Base-by-base conservation (phyloP, 2,888 invertebrate genomes). In the Drosophila kambysellisi region DNA sequence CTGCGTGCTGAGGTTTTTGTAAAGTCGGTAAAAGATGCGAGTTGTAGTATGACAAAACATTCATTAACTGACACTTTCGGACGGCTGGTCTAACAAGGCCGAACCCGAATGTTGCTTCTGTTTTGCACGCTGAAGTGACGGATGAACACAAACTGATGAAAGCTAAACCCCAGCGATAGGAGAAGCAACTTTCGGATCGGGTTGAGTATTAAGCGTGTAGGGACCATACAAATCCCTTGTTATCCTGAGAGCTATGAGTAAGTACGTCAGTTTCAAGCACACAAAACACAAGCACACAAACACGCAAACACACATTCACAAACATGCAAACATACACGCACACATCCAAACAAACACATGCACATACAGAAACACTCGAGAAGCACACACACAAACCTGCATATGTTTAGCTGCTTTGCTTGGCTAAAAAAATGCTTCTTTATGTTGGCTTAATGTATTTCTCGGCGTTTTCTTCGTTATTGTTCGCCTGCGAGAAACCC, bases 391-490 rank as follows among this genome's bases (percentile, higher is more conserved):
- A 50, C 51, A 65, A 46, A 43, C 79, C 65, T 75, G 75, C 75
- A 74, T 74, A 68, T 72, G 74, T 57, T 75, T 75, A 67, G 82
- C 76, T 68, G 74, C 52, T 65, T 58, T 72, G 70, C 63, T 70
- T 78, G 73, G 64, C 70, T 76, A 75, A 70, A 74, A 83, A 83
- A 83, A 79, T 79, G 74, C 81, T 83, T 68, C 76, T 83, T 83
- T 83, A 75, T 76, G 83, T 83, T 81, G 76, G 83, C 83, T 83
- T 83, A 83, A 83, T 83, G 83, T 83, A 83, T 83, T 83, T 83
- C 83, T 83, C 72, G 73, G 81, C 76, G 71, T 77, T 83, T 83
- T 77, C 83, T 83, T 46, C 46, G 46, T 46, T 76, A 83, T 83
- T 80, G 79, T 83, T 83, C 69, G 73, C 72, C 73, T 33, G 57